These are phyloP conservation scores for Caenorhabditis drosophilae DNA, from an alignment of 2,888 invertebrate species.

Conservation along the genomic window DNA sequence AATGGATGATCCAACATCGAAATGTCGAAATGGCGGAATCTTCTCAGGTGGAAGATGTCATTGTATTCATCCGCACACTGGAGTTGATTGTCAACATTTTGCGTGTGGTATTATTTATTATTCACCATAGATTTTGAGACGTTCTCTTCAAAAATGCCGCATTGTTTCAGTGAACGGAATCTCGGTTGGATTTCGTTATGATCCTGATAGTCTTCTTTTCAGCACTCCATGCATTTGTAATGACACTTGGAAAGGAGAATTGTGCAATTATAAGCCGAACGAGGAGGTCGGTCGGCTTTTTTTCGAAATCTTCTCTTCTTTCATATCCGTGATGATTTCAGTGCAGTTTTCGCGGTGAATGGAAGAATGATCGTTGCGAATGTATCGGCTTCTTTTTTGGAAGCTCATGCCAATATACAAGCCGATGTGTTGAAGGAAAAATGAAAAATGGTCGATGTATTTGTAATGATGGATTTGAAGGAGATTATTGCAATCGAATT, in stretches of 20 bases:
- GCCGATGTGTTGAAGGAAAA: conserved; percentile 55
- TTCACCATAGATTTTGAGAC: background rate
- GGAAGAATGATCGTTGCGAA: conserved; percentile 54
- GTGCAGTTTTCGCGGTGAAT: conserved; percentile 64
- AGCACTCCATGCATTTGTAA: conserved; percentile 57
- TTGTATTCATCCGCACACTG: conserved; percentile 59
- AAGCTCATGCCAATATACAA: conserved; percentile 63
- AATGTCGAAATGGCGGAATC: conserved; percentile 51
- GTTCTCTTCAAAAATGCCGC: no score
- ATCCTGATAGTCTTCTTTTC: conserved; percentile 57
- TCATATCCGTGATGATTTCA: no score
- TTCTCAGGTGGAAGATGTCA: conserved; percentile 48
- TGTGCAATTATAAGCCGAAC: conserved; percentile 58
- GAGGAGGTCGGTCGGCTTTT: conserved; percentile 55
- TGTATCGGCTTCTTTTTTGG: conserved; percentile 64
- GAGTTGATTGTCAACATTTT: conserved; percentile 54
- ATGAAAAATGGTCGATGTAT: conserved; percentile 57
- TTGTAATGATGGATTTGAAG: conserved; percentile 59
- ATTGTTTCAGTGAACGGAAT: conserved; percentile 55
- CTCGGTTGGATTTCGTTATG: conserved; percentile 58
- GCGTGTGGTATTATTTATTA: conserved; percentile 47
- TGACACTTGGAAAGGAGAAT: conserved; percentile 58
- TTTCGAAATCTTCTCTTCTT: no score
- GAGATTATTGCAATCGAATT: conserved; percentile 63
- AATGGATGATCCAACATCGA: conserved; percentile 39